Conservation (phyloP, 2,888 invertebrate species). For the Cerceris rybyensis region DNA sequence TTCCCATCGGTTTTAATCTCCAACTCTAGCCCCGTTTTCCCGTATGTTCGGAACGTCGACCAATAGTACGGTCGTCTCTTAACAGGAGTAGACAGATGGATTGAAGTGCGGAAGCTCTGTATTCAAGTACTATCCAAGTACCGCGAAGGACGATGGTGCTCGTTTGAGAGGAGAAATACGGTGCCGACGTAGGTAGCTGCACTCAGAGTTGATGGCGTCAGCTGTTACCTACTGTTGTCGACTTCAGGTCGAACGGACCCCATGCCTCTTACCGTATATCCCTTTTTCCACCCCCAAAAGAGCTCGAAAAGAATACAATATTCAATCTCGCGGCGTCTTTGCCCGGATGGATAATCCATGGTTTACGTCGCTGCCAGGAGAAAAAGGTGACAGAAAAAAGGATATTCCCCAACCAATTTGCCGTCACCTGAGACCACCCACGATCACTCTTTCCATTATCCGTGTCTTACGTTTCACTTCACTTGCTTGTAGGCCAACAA, state of each 20-base stretch:
- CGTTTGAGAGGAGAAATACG: constrained; percentile 48
- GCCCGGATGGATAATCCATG: constrained; percentile 44
- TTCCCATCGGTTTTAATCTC: constrained; percentile 63
- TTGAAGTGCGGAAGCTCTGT: constrained; percentile 76
- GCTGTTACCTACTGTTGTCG: constrained; percentile 79
- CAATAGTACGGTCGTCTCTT: constrained; percentile 66
- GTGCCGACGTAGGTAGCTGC: constrained; percentile 48
- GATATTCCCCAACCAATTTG: not conserved
- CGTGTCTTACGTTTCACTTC: constrained; percentile 23
- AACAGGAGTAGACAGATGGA: constrained; percentile 79
- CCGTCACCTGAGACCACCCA: constrained; percentile 5
- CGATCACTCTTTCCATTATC: constrained; percentile 57
- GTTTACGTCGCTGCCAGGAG: constrained; percentile 23
- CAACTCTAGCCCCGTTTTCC: constrained; percentile 13
- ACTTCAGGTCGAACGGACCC: constrained; percentile 28
- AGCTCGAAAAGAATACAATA: constrained; percentile 55
- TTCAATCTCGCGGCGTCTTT: constrained; percentile 43
- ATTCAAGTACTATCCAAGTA: constrained; percentile 73
- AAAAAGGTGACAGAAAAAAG: not conserved
- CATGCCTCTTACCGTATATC: not conserved
- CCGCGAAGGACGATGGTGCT: constrained; percentile 59
- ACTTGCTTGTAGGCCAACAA: not conserved
- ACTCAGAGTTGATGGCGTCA: constrained; percentile 79
- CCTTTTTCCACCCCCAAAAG: constrained; percentile 3
- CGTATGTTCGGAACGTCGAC: constrained; percentile 55